Base-by-base conservation (phyloP, 2,113 vertebrate species). In the Trinectes maculatus region DNA sequence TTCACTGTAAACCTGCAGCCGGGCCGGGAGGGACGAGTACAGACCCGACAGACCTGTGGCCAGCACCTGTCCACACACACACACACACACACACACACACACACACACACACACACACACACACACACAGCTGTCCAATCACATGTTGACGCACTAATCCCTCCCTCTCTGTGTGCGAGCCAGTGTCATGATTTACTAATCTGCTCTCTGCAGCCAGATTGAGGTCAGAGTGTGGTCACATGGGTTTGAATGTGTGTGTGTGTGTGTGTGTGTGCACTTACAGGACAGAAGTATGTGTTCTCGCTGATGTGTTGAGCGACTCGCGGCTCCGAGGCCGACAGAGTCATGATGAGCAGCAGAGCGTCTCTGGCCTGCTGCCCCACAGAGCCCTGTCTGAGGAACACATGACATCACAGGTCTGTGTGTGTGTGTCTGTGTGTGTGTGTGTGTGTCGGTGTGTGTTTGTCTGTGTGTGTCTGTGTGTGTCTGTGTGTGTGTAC, bases 221-320 rank as follows among this genome's bases (percentile, higher is more conserved):
- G 80, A 89, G 88, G 89, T 89, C 86, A 89, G 71, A 59, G 47
- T 40, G 47, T 73, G 62, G 71, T 78, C 73, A 79, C 79, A 82
- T 74, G 80, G 80, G 40, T n/a, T 85, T 73, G 86, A 74, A 78
- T 63, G 19, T 25, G 51, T 46, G 36, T 6, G 8, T 29, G 31
- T 48, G 31, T 56, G 56, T 48, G 69, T 44, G n/a, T 53, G 1
- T 22, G 29, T 12, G 34, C 1, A 61, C 96, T 96, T 80, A 99
- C 97, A 31, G 97, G 96, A 82, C 97, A 99, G 87, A 99, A 99
- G 87, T 95, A 98, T 0, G 96, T 99, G 85, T 96, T 96, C 44
- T 97, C 93, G 29, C 92, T 92, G 36, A 98, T 96, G 82, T 98
- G 95, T 19, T 85, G 91, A 62, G 96, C 95, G 48, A 99, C 96